These are phyloP conservation scores for Neoseiulus cucumeris DNA, from an alignment of 1,140 invertebrate genomes.

Conservation along the genomic window DNA sequence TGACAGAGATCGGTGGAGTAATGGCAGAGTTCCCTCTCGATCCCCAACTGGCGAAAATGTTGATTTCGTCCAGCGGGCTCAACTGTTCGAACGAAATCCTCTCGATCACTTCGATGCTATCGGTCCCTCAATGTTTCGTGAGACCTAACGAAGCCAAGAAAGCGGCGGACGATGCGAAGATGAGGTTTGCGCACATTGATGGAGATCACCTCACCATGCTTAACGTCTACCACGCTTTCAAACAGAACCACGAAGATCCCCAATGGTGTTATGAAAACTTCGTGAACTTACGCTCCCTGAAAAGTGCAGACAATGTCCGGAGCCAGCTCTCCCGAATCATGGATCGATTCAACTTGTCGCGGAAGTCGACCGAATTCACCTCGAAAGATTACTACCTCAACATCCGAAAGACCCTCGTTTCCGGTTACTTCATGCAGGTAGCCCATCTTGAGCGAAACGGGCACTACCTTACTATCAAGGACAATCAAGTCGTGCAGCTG, in stretches of 20 bases:
- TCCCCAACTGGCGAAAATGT: slow-evolving; percentile 96
- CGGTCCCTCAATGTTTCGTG: slow-evolving; percentile 99
- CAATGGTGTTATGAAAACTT: slow-evolving; percentile 99
- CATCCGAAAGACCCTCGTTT: slow-evolving; percentile 88
- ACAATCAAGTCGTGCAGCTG: slow-evolving; percentile 94
- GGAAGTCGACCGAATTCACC: slow-evolving; percentile 93
- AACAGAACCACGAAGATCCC: slow-evolving; percentile 74
- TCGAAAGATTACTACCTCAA: slow-evolving; percentile 97
- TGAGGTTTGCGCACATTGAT: slow-evolving; percentile 97
- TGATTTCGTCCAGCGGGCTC: slow-evolving; percentile 83
- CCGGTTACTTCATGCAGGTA: slow-evolving; percentile 99
- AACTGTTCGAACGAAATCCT: slow-evolving; percentile 99
- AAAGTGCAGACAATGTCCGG: slow-evolving; percentile 69
- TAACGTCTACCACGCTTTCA: slow-evolving; percentile 94
- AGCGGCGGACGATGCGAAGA: slow-evolving; percentile 95
- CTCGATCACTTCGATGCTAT: slow-evolving; percentile 96
- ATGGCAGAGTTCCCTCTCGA: slow-evolving; percentile 99
- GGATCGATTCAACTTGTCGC: slow-evolving; percentile 76
- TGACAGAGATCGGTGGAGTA: slow-evolving; percentile 86
- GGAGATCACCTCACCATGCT: slow-evolving; percentile 90
- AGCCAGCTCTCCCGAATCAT: slow-evolving; percentile 62
- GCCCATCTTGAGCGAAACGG: slow-evolving; percentile 85
- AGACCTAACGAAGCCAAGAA: slow-evolving; percentile 97
- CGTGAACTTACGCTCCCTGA: slow-evolving; percentile 91
- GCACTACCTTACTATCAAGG: slow-evolving; percentile 95